Evolutionary conservation across 2,797 vertebrate genomes (phyloP).

Genomic region (Epinephelus malabaricus): DNA sequence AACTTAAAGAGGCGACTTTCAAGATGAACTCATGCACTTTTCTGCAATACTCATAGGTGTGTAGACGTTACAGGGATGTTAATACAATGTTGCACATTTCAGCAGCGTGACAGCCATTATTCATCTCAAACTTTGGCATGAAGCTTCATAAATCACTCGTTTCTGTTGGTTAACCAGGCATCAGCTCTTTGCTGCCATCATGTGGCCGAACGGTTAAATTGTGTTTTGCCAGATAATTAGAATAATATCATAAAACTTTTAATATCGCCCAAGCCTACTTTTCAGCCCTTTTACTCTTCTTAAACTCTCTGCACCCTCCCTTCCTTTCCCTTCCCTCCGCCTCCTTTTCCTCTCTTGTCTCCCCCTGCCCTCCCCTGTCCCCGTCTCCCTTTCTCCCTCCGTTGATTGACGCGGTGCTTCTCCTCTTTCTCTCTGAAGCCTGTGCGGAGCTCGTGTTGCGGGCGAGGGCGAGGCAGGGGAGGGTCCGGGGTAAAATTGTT

Average conservation of each 20-base stretch:
- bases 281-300: constrained; percentile 10
- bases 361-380: constrained; percentile 29
- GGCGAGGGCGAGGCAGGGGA: constrained; percentile 85
- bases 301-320: constrained; percentile 31
- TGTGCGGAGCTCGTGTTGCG: constrained; percentile 88
- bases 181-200: constrained; percentile 44
- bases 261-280: constrained; percentile 5
- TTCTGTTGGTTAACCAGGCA: not conserved
- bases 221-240: not conserved
- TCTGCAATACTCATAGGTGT: not conserved
- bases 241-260: not conserved
- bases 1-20: not conserved
- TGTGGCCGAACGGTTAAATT: constrained; percentile 17
- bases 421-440: constrained; percentile 90
- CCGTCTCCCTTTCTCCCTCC: constrained; percentile 53
- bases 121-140: not conserved
- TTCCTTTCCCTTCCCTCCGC: not conserved
- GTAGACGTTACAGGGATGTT: not conserved
- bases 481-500: constrained; percentile 88
- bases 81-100: not conserved
- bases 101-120: not conserved
- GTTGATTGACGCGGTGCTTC: constrained; percentile 84
- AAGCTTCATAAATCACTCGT: constrained; percentile 10
- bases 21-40: not conserved
- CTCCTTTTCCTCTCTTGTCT: constrained; percentile 18